Evolutionary conservation across 2,113 vertebrate genomes (phyloP).

Genomic region (Rostratula benghalensis): DNA sequence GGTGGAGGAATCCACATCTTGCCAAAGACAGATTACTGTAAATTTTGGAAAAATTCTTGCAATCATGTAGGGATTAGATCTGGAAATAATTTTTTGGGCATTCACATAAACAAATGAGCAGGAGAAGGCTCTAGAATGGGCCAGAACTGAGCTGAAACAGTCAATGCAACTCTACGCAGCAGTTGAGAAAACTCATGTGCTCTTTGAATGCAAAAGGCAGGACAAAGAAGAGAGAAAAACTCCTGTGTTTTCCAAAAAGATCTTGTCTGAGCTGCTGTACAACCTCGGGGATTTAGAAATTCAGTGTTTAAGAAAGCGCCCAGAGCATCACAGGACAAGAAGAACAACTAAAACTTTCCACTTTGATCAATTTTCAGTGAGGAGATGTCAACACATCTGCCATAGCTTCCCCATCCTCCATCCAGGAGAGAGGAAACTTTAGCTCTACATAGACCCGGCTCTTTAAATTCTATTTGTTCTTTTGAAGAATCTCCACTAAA

Average conservation of each 20-base stretch:
- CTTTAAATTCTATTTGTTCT: neutral
- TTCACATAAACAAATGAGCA: accelerated
- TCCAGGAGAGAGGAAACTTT: neutral
- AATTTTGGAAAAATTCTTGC: neutral
- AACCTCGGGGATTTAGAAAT: neutral
- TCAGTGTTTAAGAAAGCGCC: accelerated
- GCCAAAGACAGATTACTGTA: neutral
- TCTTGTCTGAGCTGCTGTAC: neutral
- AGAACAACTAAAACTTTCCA: neutral
- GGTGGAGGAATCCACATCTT: neutral
- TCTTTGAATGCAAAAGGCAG: neutral
- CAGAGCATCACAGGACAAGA: neutral
- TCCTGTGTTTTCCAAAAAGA: accelerated
- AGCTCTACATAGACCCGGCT: neutral
- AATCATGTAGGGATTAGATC: neutral
- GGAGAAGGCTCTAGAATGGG: neutral
- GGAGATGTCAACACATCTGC: neutral
- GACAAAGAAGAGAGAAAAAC: neutral
- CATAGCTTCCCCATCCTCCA: neutral
- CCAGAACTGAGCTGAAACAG: neutral
- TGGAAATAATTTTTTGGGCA: neutral
- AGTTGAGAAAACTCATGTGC: neutral
- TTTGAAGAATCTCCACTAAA: neutral
- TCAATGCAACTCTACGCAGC: too few species aligned
- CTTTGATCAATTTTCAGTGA: neutral